Evolutionary conservation across 2,113 vertebrate genomes (phyloP), one percentile per base, ranked within the genome.

Genomic region (Sarotherodon lohbergeri): DNA sequence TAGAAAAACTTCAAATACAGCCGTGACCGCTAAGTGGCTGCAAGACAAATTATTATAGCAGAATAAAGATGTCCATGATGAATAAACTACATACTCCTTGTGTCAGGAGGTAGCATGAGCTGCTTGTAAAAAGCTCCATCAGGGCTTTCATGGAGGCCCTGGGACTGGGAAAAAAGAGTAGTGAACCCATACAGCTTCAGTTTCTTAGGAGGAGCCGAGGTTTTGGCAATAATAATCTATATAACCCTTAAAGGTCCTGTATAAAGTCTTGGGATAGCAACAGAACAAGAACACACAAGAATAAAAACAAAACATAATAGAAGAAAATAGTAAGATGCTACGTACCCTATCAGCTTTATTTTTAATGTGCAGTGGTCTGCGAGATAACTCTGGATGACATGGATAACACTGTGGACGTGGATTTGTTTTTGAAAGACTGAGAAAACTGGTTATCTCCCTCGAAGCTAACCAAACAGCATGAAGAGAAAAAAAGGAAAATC

Each of bases 1-100:
- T 84, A 91, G 86, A 80, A 88, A 90, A 91, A 85, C 83, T 88
- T 90, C 57, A 91, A 88, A 93, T 82, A 86, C 43, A 88, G 80
- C 55, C 88, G 56, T 39, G 86, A 81, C 87, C 59, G 8, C 82
- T 3, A 57, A 82, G 85, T 84, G 73, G 80, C 57, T 88, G 27
- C 39, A 71, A 91, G 84, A 88, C 81, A 56, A 90, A 89, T 88
- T 41, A 82, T 80, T 87, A 46, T n/a, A 73, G 55, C 32, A 79
- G 84, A 80, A 63, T 68, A 92, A 87, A 86, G 83, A 89, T 83
- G 80, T 66, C 84, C 10, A 14, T 29, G 56, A 85, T 88, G 81
- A 91, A 90, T 85, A 78, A 56, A 87, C 46, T 22, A 57, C 87
- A 82, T 80, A 48, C 89, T 89, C 52, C 71, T 22, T 81, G 52